These are phyloP conservation scores for Watsonalla cultraria DNA, from an alignment of 2,888 invertebrate genomes.

Conservation along the genomic window DNA sequence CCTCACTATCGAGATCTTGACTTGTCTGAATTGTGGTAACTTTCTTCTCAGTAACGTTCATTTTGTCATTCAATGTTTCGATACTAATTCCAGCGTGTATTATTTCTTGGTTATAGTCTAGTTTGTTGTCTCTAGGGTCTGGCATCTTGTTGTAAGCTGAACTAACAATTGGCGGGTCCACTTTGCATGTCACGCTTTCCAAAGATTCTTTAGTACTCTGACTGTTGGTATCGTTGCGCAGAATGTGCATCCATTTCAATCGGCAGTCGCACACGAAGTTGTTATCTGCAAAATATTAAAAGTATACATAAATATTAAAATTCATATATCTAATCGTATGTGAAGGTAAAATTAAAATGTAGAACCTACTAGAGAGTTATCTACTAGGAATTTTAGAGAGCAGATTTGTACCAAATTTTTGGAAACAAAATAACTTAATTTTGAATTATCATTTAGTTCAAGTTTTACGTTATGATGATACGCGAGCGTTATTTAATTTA, in stretches of 20 bases:
- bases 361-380: too few relatives aligned
- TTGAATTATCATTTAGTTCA: too few relatives aligned
- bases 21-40: slow-evolving; percentile 38
- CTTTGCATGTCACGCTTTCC: slow-evolving; percentile 84
- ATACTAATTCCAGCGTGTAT: slow-evolving; percentile 56
- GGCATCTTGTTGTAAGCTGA: slow-evolving; percentile 71
- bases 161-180: slow-evolving; percentile 75
- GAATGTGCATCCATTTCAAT: slow-evolving; percentile 87
- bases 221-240: slow-evolving; percentile 87
- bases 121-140: slow-evolving; percentile 43
- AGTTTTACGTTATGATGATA: too few relatives aligned
- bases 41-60: slow-evolving; percentile 54
- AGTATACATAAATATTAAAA: neutral
- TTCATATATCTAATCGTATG: too few relatives aligned
- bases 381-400: too few relatives aligned
- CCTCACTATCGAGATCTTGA: slow-evolving; percentile 29
- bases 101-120: slow-evolving; percentile 58
- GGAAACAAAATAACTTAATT: too few relatives aligned
- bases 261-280: slow-evolving; percentile 91
- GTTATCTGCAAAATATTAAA: slow-evolving; percentile 82
- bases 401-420: too few relatives aligned
- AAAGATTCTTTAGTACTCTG: slow-evolving; percentile 82
- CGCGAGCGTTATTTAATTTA: too few relatives aligned
- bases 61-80: slow-evolving; percentile 54
- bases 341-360: too few relatives aligned